Evolutionary conservation across 2,888 invertebrate species (phyloP), one percentile per base, ranked within the genome.

Genomic region (Ametastegia equiseti): DNA sequence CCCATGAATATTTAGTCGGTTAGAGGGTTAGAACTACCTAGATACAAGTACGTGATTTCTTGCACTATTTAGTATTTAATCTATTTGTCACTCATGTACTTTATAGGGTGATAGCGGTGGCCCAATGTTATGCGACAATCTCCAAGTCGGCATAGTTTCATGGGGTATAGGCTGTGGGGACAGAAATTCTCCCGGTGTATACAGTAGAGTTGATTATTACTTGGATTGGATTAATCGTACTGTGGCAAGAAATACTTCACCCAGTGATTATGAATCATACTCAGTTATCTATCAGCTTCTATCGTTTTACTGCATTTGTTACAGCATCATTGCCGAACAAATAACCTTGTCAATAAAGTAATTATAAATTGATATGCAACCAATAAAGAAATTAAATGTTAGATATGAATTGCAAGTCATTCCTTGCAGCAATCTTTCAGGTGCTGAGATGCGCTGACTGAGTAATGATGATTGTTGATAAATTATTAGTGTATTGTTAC

Each of bases 51-150:
- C 42, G 13, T n/a, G 23, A 36, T 36, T 42, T 77, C 39, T 3
- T 77, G 15, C 13, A 67, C 63, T 47, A 2, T 80, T 71, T n/a
- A n/a, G n/a, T n/a, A n/a, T n/a, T n/a, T n/a, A n/a, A n/a, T n/a
- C n/a, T n/a, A n/a, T n/a, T n/a, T 36, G 6, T 13, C 9, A 27
- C 11, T 9, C 1, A 45, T 67, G 36, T 39, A 42, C 6, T 27
- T 30, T n/a, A 27, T 13, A 90, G 90, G 90, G 90, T 19, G 90
- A 90, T 67, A 90, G 90, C 42, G 90, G 90, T 77, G 90, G 90
- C 1, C 89, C 90, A 67, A 82, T 90, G 39, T 1, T 90, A 9
- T 89, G 90, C 73, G 83, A 88, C 19, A 77, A 80, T 27, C 83
- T 83, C 0, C 88, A 87, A 82, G 79, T 89, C 6, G 90, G 89